phyloP scores from a whole-genome alignment of 92 coral and sea anemone genomes.

The Pocillopora meandrina region DNA sequence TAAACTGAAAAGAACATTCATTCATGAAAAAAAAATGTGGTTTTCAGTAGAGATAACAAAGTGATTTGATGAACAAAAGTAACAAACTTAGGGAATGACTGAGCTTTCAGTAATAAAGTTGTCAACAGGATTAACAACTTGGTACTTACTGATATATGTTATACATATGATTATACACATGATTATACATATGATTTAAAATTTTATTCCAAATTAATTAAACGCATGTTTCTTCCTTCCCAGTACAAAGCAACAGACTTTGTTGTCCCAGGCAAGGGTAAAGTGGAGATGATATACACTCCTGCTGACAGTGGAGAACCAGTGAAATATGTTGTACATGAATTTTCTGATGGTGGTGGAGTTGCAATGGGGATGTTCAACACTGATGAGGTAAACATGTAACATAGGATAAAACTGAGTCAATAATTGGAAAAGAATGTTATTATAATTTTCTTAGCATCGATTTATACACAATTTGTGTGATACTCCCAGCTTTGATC shows the following conservation, averaged over 20 bases:
- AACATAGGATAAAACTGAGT: background rate
- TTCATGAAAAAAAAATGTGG: too few relatives aligned
- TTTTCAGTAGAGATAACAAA: too few relatives aligned
- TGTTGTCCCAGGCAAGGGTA: constrained; percentile 94
- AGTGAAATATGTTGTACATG: constrained; percentile 70
- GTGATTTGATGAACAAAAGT: too few relatives aligned
- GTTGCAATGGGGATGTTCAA: constrained; percentile 98
- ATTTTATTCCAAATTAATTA: background rate
- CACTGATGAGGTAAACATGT: constrained; percentile 80
- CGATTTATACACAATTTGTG: too few relatives aligned
- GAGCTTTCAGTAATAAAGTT: too few relatives aligned
- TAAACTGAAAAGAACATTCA: too few relatives aligned
- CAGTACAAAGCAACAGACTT: constrained; percentile 98
- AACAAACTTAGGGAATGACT: too few relatives aligned
- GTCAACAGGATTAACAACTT: too few relatives aligned
- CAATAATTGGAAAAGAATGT: too few relatives aligned
- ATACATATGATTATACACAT: background rate
- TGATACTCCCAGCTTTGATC: too few relatives aligned
- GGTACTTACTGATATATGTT: too few relatives aligned
- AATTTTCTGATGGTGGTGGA: constrained; percentile 82
- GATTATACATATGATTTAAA: background rate
- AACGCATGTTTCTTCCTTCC: background rate
- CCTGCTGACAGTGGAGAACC: constrained; percentile 92
- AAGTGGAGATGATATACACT: constrained; percentile 76
- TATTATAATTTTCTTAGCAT: too few relatives aligned